Evolutionary conservation across 2,797 vertebrate genomes (phyloP).

Genomic region (Tinamus major): DNA sequence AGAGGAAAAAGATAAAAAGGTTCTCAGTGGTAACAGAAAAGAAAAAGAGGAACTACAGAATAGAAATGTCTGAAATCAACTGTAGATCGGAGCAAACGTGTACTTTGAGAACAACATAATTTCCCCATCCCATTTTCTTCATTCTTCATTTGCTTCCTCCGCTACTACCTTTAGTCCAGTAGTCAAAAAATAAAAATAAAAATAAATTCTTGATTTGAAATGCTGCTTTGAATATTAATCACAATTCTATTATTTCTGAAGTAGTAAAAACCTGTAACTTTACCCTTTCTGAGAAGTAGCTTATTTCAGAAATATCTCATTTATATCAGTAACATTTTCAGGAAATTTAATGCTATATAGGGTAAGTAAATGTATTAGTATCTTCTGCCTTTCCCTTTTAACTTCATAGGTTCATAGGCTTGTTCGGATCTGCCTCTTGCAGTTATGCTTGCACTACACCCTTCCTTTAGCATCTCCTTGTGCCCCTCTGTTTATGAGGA

Average conservation of each 20-base stretch:
- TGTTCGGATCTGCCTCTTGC: neutral
- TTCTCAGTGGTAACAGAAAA: neutral
- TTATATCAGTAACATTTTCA: neutral
- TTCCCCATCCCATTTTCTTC: neutral
- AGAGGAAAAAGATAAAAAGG: neutral
- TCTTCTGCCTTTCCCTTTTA: neutral
- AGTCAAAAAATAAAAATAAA: neutral
- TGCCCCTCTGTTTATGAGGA: conserved; percentile 6
- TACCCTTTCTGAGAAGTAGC: neutral
- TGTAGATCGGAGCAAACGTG: neutral
- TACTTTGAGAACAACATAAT: neutral
- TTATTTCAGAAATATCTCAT: neutral
- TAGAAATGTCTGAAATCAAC: neutral
- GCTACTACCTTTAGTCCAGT: neutral
- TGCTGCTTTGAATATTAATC: neutral
- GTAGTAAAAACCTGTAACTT: neutral
- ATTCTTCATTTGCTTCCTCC: neutral
- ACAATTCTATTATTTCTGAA: neutral
- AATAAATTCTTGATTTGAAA: neutral
- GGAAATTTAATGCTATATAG: neutral
- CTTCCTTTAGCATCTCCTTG: neutral
- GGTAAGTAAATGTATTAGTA: neutral
- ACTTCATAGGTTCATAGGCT: neutral
- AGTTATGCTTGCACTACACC: neutral
- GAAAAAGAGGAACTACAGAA: neutral